phyloP scores from a whole-genome alignment of 2,888 invertebrate species.

The Mythimna lalbum region DNA sequence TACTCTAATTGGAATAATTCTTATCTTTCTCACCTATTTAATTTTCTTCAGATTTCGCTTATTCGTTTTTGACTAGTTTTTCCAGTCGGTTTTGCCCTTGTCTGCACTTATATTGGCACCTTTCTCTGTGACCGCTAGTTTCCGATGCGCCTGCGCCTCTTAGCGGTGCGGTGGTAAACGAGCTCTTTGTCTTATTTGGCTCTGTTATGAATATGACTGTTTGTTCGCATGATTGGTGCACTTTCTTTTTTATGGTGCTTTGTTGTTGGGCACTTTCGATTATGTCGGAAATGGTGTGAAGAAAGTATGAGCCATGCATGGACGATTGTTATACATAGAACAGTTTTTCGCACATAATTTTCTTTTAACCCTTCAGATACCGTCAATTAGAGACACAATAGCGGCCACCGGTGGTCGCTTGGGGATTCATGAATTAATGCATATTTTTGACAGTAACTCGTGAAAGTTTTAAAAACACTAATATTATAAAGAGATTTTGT shows the following conservation, averaged over 20 bases:
- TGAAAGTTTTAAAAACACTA: no score
- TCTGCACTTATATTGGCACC: slow-evolving; percentile 52
- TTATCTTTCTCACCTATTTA: background rate
- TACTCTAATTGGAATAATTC: slow-evolving; percentile 18
- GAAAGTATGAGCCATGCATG: slow-evolving; percentile 17
- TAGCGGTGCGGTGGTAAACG: slow-evolving; percentile 52
- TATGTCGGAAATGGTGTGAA: slow-evolving; percentile 17
- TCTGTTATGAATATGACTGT: slow-evolving; percentile 58
- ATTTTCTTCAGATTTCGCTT: background rate
- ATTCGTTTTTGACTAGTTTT: no score
- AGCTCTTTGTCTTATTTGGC: slow-evolving; percentile 55
- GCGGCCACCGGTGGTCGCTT: no score
- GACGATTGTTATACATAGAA: background rate
- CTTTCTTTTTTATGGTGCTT: slow-evolving; percentile 59
- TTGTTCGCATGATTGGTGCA: slow-evolving; percentile 53
- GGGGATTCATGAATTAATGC: no score
- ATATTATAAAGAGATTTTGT: no score
- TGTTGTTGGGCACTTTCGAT: slow-evolving; percentile 60
- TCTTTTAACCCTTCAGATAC: no score
- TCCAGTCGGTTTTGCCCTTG: background rate
- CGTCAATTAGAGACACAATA: no score
- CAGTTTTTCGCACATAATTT: background rate
- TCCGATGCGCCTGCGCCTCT: slow-evolving; percentile 40
- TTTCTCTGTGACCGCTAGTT: slow-evolving; percentile 61
- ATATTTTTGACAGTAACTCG: background rate